Percentiles rank a stretch among this genome's conserved stretches.
Evolutionary conservation across 2,113 vertebrate species (phyloP).

Genomic region (Carassius auratus): DNA sequence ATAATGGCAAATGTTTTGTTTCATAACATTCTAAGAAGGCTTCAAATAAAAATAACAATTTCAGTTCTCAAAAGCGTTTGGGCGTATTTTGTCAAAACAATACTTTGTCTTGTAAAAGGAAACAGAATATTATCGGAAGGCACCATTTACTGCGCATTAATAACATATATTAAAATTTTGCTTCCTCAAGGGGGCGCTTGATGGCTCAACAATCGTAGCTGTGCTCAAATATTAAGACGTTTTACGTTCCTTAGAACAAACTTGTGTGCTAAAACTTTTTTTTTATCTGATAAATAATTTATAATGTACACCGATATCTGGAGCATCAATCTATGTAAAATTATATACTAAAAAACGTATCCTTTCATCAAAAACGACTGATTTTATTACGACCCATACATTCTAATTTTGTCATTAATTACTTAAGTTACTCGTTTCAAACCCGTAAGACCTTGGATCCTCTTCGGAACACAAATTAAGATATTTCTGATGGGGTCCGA

Average conservation of each 20-base stretch:
- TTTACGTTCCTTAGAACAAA: background rate
- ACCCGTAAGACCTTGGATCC: too few species aligned
- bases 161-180: fast-evolving
- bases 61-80: background rate
- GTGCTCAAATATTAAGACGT: too few species aligned
- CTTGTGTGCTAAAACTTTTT: background rate
- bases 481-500: too few species aligned
- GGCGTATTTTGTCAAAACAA: background rate
- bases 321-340: background rate
- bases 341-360: background rate
- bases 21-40: background rate
- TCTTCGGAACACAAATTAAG: too few species aligned
- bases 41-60: background rate
- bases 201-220: background rate
- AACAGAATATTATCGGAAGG: background rate
- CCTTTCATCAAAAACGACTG: background rate
- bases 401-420: too few species aligned
- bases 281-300: background rate
- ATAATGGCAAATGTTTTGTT: background rate
- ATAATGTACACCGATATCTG: background rate
- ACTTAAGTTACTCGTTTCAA: too few species aligned
- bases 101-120: background rate
- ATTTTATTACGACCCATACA: too few species aligned
- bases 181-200: background rate
- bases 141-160: background rate